Base-by-base conservation (phyloP, 2,113 vertebrate species). In the Scytalopus superciliaris region DNA sequence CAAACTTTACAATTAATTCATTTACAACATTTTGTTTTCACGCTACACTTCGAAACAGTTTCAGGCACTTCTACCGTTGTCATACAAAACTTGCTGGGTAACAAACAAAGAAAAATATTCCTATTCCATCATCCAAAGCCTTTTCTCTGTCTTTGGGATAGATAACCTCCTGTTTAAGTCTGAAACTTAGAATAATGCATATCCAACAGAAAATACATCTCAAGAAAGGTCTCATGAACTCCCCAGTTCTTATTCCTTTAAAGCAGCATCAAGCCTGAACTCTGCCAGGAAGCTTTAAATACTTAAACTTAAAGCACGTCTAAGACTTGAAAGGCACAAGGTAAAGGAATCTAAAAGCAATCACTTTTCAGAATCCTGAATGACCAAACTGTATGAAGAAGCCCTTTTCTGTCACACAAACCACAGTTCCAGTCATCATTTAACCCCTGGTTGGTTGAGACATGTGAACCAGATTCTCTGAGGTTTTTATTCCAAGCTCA, bases 401-500 rank as follows among this genome's bases (percentile, higher is more conserved):
- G 27, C 19, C 28, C 28, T 86, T 59, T 64, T 39, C 66, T 89
- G 31, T 37, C 44, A 10, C 10, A 56, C 5, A 55, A 89, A 31
- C 23, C 25, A 25, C 23, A 28, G 14, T 52, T 84, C 72, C 39
- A 56, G 23, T 22, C 50, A 42, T 25, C 7, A 28, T 57, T 88
- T 86, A 88, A 90, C 69, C 79, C 76, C 17, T 6, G n/a, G 14
- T 19, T 78, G 35, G 5, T 0, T 10, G 45, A 77, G 45, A 33
- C 24, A 2, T 0, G 1, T 14, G 67, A 86, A 39, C 40, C 44
- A n/a, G 25, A 17, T 23, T 7, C 22, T 44, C 67, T 0, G 1
- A 56, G 82, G 14, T 62, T 75, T 62, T 76, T 11, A 31, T 62
- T 33, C 37, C 75, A 16, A 28, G 57, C 53, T 59, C 52, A 18